Evolutionary conservation across 2,888 invertebrate genomes (phyloP).

Genomic region (Brachynemurus nebulosus): DNA sequence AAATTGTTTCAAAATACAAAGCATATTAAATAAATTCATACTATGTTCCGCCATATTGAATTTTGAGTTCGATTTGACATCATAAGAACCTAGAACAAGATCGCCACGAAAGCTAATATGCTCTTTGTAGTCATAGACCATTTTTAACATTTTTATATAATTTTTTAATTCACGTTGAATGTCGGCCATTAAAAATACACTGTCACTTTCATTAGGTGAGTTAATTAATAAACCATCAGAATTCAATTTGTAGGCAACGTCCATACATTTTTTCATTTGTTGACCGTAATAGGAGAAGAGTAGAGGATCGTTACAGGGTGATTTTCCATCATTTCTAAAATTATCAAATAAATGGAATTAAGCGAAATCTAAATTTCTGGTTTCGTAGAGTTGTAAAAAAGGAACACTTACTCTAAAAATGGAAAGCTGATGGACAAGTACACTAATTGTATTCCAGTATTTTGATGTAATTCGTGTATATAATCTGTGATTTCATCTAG

Average conservation of each 20-base stretch:
- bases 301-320: slow-evolving; percentile 39
- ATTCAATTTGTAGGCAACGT: slow-evolving; percentile 43
- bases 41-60: slow-evolving; percentile 35
- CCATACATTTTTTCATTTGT: slow-evolving; percentile 46
- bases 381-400: not conserved
- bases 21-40: slow-evolving; percentile 48
- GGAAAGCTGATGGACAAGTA: slow-evolving; percentile 2
- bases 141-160: slow-evolving; percentile 43
- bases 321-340: not conserved
- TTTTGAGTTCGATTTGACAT: not conserved
- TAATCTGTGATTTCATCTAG: slow-evolving; percentile 45
- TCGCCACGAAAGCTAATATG: slow-evolving; percentile 46
- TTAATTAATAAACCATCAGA: slow-evolving; percentile 48
- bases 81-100: slow-evolving; percentile 3
- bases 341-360: too few relatives aligned
- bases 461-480: slow-evolving; percentile 38
- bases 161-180: slow-evolving; percentile 43
- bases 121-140: slow-evolving; percentile 48
- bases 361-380: too few relatives aligned
- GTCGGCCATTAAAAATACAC: slow-evolving; percentile 42
- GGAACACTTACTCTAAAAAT: not conserved
- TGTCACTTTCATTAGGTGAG: slow-evolving; percentile 46
- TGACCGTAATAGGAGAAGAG: slow-evolving; percentile 44
- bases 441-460: slow-evolving; percentile 35
- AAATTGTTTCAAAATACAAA: slow-evolving; percentile 44